Evolutionary conservation across 2,888 invertebrate genomes (phyloP).

Genomic region (Lampropteryx suffumata): DNA sequence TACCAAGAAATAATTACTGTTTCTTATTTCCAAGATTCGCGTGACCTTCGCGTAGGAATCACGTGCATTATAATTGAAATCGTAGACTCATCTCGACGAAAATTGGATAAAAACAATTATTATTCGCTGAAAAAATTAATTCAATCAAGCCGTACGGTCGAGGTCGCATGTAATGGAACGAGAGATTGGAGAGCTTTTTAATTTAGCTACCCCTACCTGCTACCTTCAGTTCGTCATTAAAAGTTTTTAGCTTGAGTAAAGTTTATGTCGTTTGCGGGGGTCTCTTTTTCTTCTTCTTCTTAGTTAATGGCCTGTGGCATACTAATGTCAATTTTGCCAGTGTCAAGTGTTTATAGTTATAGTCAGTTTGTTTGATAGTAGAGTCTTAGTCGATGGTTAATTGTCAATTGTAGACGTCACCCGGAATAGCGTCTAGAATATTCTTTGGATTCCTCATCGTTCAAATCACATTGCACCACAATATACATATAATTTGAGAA

Average conservation of each 20-base stretch:
- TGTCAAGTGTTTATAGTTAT: no score
- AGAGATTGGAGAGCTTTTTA: constrained; percentile 3
- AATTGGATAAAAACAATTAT: constrained; percentile 15
- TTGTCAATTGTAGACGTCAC: no score
- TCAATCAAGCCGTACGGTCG: background rate
- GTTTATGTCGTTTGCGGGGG: background rate
- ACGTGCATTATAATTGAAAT: constrained; percentile 7
- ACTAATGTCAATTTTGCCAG: no score
- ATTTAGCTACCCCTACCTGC: background rate
- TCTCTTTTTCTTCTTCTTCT: no score
- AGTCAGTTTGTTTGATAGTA: no score
- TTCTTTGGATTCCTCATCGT: no score
- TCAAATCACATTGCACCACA: no score
- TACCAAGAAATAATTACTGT: background rate
- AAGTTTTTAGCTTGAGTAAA: background rate
- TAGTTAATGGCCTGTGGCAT: no score
- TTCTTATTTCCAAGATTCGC: background rate
- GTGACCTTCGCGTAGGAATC: background rate
- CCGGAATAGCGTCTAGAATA: no score
- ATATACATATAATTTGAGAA: no score
- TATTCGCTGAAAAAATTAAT: constrained; percentile 3
- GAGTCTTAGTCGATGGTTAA: no score
- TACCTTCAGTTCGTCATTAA: background rate
- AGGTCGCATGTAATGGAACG: constrained; percentile 9
- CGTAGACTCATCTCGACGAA: background rate